Evolutionary conservation across 2,888 invertebrate species (phyloP), one percentile per base, ranked within the genome.

Genomic region (Eupithecia pulchellata): DNA sequence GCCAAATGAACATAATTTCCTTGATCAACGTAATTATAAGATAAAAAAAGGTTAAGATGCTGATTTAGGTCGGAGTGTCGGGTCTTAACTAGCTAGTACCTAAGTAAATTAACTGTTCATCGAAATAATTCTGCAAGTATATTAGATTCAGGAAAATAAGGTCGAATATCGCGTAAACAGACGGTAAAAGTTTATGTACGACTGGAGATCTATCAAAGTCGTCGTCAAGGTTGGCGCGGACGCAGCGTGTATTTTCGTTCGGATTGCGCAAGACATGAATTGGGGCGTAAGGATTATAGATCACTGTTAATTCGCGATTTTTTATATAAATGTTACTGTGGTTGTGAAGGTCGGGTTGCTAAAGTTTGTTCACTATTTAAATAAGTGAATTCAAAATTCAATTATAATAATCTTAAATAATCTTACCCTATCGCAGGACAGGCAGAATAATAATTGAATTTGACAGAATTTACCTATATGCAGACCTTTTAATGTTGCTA

Each of bases 151-250:
- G 60, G 52, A 13, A 36, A 66, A 68, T 63, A 66, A 72, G 72
- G 66, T 72, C 30, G 34, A 66, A 25, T 63, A 47, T 72, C 57
- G 68, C 34, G 65, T 68, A 42, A n/a, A 20, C n/a, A 47, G 20
- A n/a, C 61, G 14, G 36, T 71, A 39, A 52, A 67, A 67, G 67
- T 71, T 67, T 69, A 74, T 69, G 74, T 64, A 71, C 66, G 71
- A 73, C 64, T 66, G 77, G 75, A 83, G 78, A 91, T 92, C 88
- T 84, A 87, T 89, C 90, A 87, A 84, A 85, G 89, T 84, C 87
- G 88, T 88, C 89, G 86, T 82, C 91, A 92, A 92, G 91, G 92
- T 88, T 91, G 82, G 63, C 82, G 79, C 80, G 81, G 82, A 82
- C 82, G 80, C 82, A 79, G 76, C 77, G 79, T 75, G 77, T 78